These are phyloP conservation scores for Anagyrus pseudococci DNA, from an alignment of 2,888 invertebrate genomes.

Conservation along the genomic window DNA sequence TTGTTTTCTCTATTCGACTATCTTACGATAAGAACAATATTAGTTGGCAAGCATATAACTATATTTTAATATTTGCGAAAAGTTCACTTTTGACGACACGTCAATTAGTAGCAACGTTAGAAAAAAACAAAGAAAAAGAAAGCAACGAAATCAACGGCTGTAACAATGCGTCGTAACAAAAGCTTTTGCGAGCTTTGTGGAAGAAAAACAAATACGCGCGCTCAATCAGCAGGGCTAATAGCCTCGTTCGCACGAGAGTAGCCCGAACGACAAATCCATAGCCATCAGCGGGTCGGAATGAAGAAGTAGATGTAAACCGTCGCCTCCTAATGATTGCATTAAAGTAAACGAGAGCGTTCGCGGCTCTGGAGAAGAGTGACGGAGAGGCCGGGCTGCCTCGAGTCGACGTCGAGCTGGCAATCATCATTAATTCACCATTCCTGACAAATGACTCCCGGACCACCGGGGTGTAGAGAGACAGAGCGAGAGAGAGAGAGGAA, in stretches of 20 bases:
- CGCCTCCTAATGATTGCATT: constrained; percentile 52
- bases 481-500: constrained; percentile 46
- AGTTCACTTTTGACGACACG: too few species aligned
- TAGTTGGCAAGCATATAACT: too few species aligned
- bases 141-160: too few species aligned
- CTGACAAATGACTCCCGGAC: constrained; percentile 50
- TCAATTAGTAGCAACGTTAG: too few species aligned
- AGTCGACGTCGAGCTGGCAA: constrained; percentile 48
- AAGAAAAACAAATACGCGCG: background rate
- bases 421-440: constrained; percentile 59
- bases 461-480: constrained; percentile 50
- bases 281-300: constrained; percentile 1
- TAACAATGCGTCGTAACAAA: too few species aligned
- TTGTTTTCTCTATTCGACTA: too few species aligned
- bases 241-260: background rate
- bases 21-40: too few species aligned
- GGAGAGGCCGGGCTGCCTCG: constrained; percentile 43
- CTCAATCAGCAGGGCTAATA: background rate
- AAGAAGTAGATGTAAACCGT: constrained; percentile 31
- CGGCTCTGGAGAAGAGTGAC: constrained; percentile 37
- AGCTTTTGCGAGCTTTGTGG: background rate
- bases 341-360: constrained; percentile 51
- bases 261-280: background rate
- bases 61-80: too few species aligned
- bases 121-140: too few species aligned